Evolutionary conservation across 2,888 invertebrate species (phyloP), one percentile per base, ranked within the genome.

Genomic region (Pardosa pseudoannulata): DNA sequence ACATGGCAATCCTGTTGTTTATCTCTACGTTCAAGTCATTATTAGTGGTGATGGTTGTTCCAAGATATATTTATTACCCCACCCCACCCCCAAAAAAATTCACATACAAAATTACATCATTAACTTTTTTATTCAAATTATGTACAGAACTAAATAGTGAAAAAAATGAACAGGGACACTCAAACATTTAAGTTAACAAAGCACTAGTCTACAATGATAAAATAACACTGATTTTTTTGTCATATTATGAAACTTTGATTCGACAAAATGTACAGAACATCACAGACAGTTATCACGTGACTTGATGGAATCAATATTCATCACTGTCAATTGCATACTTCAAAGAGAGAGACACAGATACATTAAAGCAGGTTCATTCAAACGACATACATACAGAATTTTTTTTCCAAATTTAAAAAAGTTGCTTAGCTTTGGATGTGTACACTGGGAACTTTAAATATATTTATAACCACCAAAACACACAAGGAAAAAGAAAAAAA

Each of bases 261-360:
- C 32, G 72, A 73, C 50, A 74, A 86, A 76, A 86, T 75, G 36
- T 86, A 86, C 85, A 86, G 19, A 78, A 86, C 85, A 86, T 86
- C 85, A 86, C 85, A 86, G 85, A 79, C 74, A 79, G 70, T 62
- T 78, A 86, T 86, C 85, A 86, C 85, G 62, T 79, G 85, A 79
- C 79, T 79, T 41, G 85, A 79, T 70, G 70, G 64, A 73, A 79
- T 68, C 39, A 46, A 16, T 6, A 78, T 67, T 85, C 83, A 85
- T 85, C 83, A 73, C 76, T 62, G 83, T 85, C 78, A 67, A 56
- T 56, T 56, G 56, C 23, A 23, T 23, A 23, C 56, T 5, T 56
- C 56, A 56, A 56, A 13, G 16, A 46, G n/a, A 46, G 2, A 36
- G 36, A 36, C 2, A 46, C 41, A 46, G 16, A 46, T 46, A 36